A percentile compares a stretch with the other conserved stretches of the same genome.
These are phyloP conservation scores for Drosophila mercatorum DNA, from an alignment of 2,888 invertebrate species.

Conservation along the genomic window DNA sequence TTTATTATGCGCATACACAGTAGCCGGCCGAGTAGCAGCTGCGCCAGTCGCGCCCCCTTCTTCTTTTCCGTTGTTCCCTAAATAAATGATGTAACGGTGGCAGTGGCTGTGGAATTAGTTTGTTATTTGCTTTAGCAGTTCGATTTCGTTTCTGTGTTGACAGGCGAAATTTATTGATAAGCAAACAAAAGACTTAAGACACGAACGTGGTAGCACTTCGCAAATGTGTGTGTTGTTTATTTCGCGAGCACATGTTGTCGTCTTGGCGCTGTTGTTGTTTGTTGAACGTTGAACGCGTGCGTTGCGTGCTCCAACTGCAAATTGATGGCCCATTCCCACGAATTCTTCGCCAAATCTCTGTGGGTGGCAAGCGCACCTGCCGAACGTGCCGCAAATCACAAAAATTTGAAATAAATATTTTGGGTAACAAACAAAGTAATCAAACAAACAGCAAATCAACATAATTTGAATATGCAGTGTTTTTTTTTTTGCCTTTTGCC, in stretches of 20 bases:
- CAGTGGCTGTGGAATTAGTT: neutral
- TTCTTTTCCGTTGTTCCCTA: neutral
- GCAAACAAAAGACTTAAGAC: slow-evolving; percentile 69
- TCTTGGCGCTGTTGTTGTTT: slow-evolving; percentile 11
- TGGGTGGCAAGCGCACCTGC: slow-evolving; percentile 54
- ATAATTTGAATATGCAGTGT: slow-evolving; percentile 47
- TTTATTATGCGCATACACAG: neutral
- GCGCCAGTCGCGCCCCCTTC: slow-evolving; percentile 3
- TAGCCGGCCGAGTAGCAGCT: slow-evolving; percentile 6
- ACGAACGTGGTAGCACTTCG: slow-evolving; percentile 44
- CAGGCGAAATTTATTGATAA: slow-evolving; percentile 16
- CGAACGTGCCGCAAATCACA: slow-evolving; percentile 39
- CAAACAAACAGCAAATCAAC: slow-evolving; percentile 37
- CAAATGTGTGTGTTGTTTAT: slow-evolving; percentile 20
- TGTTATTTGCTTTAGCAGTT: neutral
- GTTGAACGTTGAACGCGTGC: slow-evolving; percentile 33
- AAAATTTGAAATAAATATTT: slow-evolving; percentile 20
- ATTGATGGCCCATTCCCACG: slow-evolving; percentile 57
- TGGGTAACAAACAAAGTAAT: slow-evolving; percentile 58
- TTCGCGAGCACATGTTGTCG: slow-evolving; percentile 13
- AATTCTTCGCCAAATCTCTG: slow-evolving; percentile 33
- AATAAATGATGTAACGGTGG: slow-evolving; percentile 23
- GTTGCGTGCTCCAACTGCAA: slow-evolving; percentile 45
- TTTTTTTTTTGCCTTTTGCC: slow-evolving; percentile 13
- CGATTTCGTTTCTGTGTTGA: slow-evolving; percentile 15